Conservation (phyloP, 2,113 vertebrate species). For the Oreochromis tanganicae region DNA sequence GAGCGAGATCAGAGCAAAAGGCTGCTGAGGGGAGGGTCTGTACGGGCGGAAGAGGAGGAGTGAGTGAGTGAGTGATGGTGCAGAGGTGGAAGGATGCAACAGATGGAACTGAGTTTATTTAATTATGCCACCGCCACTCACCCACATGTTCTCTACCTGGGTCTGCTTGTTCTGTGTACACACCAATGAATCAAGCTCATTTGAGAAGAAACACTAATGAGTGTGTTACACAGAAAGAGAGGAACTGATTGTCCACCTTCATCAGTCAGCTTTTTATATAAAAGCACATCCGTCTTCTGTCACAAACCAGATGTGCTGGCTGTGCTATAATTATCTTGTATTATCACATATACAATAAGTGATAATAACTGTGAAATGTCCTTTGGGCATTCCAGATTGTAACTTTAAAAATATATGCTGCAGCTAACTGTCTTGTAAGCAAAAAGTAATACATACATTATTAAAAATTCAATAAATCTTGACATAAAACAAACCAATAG, state of each 20-base stretch:
- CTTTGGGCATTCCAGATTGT: neutral
- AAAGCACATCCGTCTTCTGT: neutral
- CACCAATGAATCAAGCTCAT: neutral
- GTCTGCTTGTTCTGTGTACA: neutral
- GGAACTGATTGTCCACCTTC: neutral
- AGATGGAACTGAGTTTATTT: slow-evolving; percentile 33
- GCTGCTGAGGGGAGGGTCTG: neutral
- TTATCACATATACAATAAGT: neutral
- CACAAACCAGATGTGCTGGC: neutral
- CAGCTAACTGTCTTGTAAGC: neutral
- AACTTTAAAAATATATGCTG: neutral
- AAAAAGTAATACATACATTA: neutral
- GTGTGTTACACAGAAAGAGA: neutral
- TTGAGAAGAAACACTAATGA: neutral
- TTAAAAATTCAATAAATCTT: neutral
- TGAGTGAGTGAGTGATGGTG: neutral
- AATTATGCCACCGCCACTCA: slow-evolving; percentile 17
- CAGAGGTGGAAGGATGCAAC: slow-evolving; percentile 37
- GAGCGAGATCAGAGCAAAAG: slow-evolving; percentile 14
- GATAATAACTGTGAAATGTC: neutral
- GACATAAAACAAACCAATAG: neutral
- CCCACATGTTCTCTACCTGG: slow-evolving; percentile 27
- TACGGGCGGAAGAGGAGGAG: neutral
- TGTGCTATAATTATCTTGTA: neutral
- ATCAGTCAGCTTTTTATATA: neutral